Evolutionary conservation across 2,888 invertebrate genomes (phyloP).

Genomic region (Drosophila barbarae): DNA sequence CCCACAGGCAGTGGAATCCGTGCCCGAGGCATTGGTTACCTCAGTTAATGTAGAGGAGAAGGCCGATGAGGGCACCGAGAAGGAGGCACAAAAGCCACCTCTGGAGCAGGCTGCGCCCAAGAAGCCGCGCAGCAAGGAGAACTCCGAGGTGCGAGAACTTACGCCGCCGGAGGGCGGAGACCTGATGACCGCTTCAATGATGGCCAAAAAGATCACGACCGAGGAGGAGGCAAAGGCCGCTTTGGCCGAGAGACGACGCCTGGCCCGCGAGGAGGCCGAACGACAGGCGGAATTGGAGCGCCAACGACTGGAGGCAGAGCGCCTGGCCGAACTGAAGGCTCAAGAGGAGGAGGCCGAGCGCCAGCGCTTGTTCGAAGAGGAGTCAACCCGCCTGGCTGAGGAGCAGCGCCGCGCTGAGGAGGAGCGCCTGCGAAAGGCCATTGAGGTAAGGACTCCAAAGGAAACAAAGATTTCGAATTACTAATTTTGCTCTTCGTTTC

Average conservation of each 20-base stretch:
- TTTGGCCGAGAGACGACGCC: constrained; percentile 91
- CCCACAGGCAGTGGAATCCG: neutral
- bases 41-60: constrained; percentile 71
- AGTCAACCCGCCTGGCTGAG: constrained; percentile 87
- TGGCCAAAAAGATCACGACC: constrained; percentile 88
- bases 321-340: constrained; percentile 86
- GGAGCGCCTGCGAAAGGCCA: constrained; percentile 90
- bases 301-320: constrained; percentile 86
- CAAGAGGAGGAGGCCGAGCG: constrained; percentile 90
- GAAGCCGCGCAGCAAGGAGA: constrained; percentile 75
- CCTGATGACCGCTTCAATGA: constrained; percentile 83
- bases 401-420: constrained; percentile 91
- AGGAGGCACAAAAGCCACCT: constrained; percentile 58
- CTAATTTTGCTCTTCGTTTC: constrained; percentile 31
- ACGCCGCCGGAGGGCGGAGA: constrained; percentile 69
- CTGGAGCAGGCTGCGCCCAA: constrained; percentile 52
- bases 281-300: constrained; percentile 92
- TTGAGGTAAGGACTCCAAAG: constrained; percentile 81
- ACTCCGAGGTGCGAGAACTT: constrained; percentile 74
- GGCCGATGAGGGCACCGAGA: constrained; percentile 76
- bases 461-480: neutral
- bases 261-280: constrained; percentile 95
- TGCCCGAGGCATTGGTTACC: constrained; percentile 18
- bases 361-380: constrained; percentile 89
- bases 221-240: constrained; percentile 97